Conservation (phyloP, 1,140 invertebrate genomes). For the Drosophila rhopaloa region DNA sequence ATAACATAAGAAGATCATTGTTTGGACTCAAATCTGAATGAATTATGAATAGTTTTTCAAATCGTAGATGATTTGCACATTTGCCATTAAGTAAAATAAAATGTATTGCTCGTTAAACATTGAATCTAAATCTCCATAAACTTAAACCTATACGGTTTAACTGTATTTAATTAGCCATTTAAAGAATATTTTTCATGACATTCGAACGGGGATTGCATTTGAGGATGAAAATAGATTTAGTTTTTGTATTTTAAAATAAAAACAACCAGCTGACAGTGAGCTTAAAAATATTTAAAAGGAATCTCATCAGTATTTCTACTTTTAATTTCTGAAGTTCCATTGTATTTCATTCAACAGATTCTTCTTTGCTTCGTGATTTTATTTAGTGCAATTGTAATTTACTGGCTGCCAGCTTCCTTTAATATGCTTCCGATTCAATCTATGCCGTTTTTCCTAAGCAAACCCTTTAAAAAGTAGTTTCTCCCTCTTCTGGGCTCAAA, state of each 20-base stretch:
- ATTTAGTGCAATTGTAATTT: conserved; percentile 1
- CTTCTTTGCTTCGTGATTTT: background rate
- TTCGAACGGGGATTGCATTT: too few relatives aligned
- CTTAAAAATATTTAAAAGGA: background rate
- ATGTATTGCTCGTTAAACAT: too few relatives aligned
- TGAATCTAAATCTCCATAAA: too few relatives aligned
- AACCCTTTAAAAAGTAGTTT: conserved; percentile 5
- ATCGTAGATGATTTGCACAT: background rate
- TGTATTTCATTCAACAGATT: background rate
- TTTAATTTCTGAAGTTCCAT: background rate
- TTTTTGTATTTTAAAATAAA: too few relatives aligned
- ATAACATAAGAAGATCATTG: background rate
- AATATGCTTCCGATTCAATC: conserved; percentile 4
- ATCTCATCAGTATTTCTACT: background rate
- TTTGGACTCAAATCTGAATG: background rate
- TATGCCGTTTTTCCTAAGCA: background rate
- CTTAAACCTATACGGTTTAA: too few relatives aligned
- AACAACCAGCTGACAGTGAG: too few relatives aligned
- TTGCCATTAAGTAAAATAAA: background rate
- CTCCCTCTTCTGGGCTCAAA: conserved; percentile 5
- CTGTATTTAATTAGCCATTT: too few relatives aligned
- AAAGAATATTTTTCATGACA: too few relatives aligned
- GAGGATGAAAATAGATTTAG: too few relatives aligned
- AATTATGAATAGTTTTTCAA: background rate
- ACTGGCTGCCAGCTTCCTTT: background rate